These are phyloP conservation scores for Hipposideros armiger DNA, from an alignment of 2,113 vertebrate genomes.

Conservation along the genomic window DNA sequence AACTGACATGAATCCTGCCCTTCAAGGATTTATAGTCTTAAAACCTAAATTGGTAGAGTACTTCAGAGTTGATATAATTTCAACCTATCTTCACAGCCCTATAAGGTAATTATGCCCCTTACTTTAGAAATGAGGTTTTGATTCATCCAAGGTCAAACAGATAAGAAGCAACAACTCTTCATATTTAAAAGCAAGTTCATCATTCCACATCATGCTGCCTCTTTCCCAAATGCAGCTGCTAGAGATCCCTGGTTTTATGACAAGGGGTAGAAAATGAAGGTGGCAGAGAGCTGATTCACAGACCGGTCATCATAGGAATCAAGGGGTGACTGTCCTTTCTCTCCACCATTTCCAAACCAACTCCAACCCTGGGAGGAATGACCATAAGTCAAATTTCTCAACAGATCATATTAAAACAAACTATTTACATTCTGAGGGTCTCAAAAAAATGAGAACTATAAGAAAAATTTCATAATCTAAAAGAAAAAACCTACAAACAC, in stretches of 20 bases:
- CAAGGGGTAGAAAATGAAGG: neutral
- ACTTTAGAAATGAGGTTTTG: conserved; percentile 71
- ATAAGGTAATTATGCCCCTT: conserved; percentile 57
- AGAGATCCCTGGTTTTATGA: conserved; percentile 16
- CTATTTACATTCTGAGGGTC: neutral
- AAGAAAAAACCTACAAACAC: neutral
- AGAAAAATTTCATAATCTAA: neutral
- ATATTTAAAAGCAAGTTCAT: conserved; percentile 44
- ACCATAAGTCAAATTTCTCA: neutral
- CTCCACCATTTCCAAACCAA: neutral
- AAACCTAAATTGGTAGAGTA: conserved; percentile 53
- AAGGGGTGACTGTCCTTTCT: neutral
- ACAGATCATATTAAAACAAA: neutral
- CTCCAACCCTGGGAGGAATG: neutral
- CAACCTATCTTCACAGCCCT: conserved; percentile 40
- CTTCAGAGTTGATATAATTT: conserved; percentile 60
- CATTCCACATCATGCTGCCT: neutral
- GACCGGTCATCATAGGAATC: neutral
- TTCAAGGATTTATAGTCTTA: conserved; percentile 50
- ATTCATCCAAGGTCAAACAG: conserved; percentile 62
- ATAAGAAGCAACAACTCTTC: conserved; percentile 51
- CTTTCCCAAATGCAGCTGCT: neutral
- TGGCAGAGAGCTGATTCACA: neutral
- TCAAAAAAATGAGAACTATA: neutral
- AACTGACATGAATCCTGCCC: conserved; percentile 28